Evolutionary conservation across 2,797 vertebrate species (phyloP), one percentile per base, ranked within the genome.

Genomic region (Zenarchopterus dispar): DNA sequence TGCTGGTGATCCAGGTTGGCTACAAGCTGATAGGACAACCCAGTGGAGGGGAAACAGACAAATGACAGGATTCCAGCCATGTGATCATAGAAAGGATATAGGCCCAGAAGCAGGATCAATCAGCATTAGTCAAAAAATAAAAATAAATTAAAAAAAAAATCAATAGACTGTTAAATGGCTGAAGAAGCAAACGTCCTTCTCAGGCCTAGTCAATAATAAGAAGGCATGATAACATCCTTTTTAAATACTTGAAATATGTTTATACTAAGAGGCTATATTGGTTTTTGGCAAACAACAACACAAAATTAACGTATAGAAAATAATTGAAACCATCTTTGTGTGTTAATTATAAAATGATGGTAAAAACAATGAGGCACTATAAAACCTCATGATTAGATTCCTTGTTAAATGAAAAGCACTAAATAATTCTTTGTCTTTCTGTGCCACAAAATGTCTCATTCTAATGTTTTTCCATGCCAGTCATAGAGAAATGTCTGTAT

Each of bases 11-110:
- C 70, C 84, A 90, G 84, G 79, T 75, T 67, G 66, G 86, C 71
- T 80, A 75, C 86, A 78, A 84, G 84, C 86, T 89, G 84, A 92
- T 90, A 90, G 88, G 89, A 92, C 91, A 91, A 69, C 58, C 89
- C 86, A 91, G 54, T 88, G 86, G 83, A 92, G 91, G 76, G 87
- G 88, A 92, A 92, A 92, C 79, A 62, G 84, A 88, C 82, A 84
- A 75, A 82, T 88, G 89, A 89, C 89, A 91, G 73, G 77, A 69
- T 77, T 82, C 71, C 75, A 84, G 70, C 67, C 84, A 77, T 78
- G 70, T 73, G 81, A 84, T 64, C 65, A 74, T 61, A 51, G 59
- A 44, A 45, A 51, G 46, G 65, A 48, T 73, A 63, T 65, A 47
- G 65, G 77, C 70, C 63, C 23, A 44, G 62, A 82, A 67, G 82